These are phyloP conservation scores for Chondrilla cf. caribensis DNA, from an alignment of 37 sponge, comb jelly and placozoan genomes.

Conservation along the genomic window DNA sequence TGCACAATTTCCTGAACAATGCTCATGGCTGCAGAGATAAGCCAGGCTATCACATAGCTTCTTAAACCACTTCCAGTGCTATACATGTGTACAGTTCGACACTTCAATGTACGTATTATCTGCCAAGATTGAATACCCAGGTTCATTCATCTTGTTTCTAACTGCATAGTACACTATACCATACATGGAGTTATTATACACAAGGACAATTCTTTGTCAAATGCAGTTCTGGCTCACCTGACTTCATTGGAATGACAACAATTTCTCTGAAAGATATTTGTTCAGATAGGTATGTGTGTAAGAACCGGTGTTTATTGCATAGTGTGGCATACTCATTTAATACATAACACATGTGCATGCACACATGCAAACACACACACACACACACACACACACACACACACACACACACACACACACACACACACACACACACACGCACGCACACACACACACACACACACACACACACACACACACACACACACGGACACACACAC, in stretches of 20 bases:
- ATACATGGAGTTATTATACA: too few species aligned
- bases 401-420: slow-evolving; percentile 20
- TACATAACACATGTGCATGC: neutral
- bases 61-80: too few species aligned
- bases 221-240: slow-evolving; percentile 54
- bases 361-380: neutral
- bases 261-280: slow-evolving; percentile 61
- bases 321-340: too few species aligned
- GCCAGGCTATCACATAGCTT: too few species aligned
- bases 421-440: slow-evolving; percentile 17
- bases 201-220: too few species aligned
- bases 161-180: too few species aligned
- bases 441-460: slow-evolving; percentile 15
- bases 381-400: slow-evolving; percentile 25
- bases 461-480: slow-evolving; percentile 20
- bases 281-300: slow-evolving; percentile 52
- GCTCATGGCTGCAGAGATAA: too few species aligned
- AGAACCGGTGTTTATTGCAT: neutral
- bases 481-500: slow-evolving; percentile 23
- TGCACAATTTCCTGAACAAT: too few species aligned
- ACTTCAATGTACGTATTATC: too few species aligned
- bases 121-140: too few species aligned
- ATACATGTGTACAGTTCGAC: too few species aligned
- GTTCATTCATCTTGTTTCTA: too few species aligned
- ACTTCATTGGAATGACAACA: slow-evolving; percentile 64